Conservation (phyloP, 1,140 invertebrate genomes). For the Eueides isabella region DNA sequence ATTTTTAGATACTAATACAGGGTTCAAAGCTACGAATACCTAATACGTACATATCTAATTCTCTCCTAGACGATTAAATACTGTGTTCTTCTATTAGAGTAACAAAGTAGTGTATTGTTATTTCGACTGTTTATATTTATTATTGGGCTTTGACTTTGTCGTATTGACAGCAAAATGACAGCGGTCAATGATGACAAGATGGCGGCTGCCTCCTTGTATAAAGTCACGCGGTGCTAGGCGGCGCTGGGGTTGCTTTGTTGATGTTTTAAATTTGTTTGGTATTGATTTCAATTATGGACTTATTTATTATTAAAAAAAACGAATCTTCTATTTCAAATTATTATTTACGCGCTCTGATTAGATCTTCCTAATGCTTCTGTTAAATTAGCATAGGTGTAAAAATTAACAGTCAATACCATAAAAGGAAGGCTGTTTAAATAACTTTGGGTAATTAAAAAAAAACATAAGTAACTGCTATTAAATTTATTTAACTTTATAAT, state of each 20-base stretch:
- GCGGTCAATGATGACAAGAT: constrained; percentile 66
- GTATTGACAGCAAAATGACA: constrained; percentile 76
- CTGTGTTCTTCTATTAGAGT: background rate
- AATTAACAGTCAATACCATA: no score
- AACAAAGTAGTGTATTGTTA: background rate
- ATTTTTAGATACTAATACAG: constrained; percentile 66
- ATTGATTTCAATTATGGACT: background rate
- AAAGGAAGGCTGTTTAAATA: no score
- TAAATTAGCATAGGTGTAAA: no score
- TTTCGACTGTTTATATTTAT: constrained; percentile 66
- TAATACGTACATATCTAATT: background rate
- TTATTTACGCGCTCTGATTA: no score
- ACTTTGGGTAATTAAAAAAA: no score
- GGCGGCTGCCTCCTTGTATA: constrained; percentile 49
- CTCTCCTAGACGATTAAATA: background rate
- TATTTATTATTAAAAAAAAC: no score
- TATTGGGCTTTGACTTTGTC: constrained; percentile 74
- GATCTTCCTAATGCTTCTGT: no score
- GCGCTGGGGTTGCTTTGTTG: constrained; percentile 60
- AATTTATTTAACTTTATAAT: no score
- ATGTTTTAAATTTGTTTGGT: constrained; percentile 39
- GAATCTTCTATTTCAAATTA: no score
- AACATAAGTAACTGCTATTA: no score
- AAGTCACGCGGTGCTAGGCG: constrained; percentile 64
- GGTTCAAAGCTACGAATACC: background rate